Percentiles rank a stretch among this genome's conserved stretches.
These are phyloP conservation scores for Megaceryle torquata DNA, from an alignment of 2,113 vertebrate species.

Conservation along the genomic window DNA sequence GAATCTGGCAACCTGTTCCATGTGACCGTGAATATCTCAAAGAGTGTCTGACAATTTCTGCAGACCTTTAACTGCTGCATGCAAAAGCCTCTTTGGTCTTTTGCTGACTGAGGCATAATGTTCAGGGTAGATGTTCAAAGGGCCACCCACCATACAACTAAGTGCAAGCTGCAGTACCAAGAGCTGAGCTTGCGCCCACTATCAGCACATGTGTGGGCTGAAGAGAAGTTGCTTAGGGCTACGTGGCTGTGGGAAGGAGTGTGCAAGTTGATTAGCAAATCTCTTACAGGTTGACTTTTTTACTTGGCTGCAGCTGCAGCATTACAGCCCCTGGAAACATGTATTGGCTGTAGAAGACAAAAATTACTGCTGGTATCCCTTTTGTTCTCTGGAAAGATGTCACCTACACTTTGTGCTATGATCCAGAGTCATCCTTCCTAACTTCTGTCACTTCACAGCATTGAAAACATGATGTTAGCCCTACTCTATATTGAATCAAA, in stretches of 20 bases:
- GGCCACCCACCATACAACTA: neutral
- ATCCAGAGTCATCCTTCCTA: neutral
- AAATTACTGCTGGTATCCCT: neutral
- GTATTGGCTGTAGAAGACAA: neutral
- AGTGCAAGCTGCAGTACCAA: rapidly evolving
- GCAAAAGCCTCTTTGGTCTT: neutral
- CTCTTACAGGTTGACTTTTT: neutral
- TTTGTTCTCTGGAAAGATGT: neutral
- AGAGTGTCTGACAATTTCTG: neutral
- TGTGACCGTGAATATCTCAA: neutral
- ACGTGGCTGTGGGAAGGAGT: neutral
- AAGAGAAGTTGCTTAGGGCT: neutral
- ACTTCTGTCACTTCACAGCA: neutral
- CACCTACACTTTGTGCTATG: neutral
- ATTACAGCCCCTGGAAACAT: neutral
- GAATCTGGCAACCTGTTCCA: conserved; percentile 19
- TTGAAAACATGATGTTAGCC: neutral
- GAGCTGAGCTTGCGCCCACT: neutral
- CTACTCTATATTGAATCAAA: neutral
- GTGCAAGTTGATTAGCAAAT: neutral
- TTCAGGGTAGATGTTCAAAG: neutral
- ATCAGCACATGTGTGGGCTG: rapidly evolving
- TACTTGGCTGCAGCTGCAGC: neutral
- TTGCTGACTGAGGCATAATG: neutral
- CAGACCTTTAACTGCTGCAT: neutral